Conservation (phyloP, 2,797 vertebrate species). For the Gastrophryne carolinensis region DNA sequence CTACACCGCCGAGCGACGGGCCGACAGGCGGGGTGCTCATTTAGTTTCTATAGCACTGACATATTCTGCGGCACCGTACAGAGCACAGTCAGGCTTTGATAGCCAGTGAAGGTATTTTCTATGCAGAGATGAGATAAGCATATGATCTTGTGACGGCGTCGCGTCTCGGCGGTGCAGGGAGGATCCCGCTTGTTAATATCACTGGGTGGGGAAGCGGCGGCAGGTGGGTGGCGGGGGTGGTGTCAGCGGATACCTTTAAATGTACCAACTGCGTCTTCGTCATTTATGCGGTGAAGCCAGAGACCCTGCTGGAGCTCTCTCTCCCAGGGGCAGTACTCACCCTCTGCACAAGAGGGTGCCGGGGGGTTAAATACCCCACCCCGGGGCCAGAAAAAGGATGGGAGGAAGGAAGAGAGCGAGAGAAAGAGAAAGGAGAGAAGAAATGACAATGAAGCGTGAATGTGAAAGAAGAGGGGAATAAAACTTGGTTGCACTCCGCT, state of each 20-base stretch:
- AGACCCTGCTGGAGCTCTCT: slow-evolving; percentile 87
- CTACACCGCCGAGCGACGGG: slow-evolving; percentile 16
- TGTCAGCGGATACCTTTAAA: slow-evolving; percentile 81
- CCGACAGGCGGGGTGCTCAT: too few relatives aligned
- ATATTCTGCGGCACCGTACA: too few relatives aligned
- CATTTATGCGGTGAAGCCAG: slow-evolving; percentile 83
- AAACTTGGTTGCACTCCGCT: background rate
- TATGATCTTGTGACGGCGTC: too few relatives aligned
- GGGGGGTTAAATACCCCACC: slow-evolving; percentile 61
- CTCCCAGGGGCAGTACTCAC: slow-evolving; percentile 92
- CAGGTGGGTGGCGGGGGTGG: background rate
- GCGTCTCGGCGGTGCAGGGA: slow-evolving; percentile 30
- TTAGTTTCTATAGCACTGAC: too few relatives aligned
- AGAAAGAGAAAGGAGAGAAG: slow-evolving; percentile 61
- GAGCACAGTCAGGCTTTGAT: too few relatives aligned
- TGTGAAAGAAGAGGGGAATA: background rate
- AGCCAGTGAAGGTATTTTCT: too few relatives aligned
- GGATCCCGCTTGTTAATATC: background rate
- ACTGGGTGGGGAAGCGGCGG: slow-evolving; percentile 38
- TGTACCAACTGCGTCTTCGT: slow-evolving; percentile 89
- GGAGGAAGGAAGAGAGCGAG: slow-evolving; percentile 52
- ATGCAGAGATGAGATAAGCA: too few relatives aligned
- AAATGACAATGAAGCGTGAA: slow-evolving; percentile 58
- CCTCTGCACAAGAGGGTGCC: slow-evolving; percentile 89
- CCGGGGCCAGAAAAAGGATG: slow-evolving; percentile 52